These are phyloP conservation scores for Rhadinocentrus ornatus DNA, from an alignment of 2,797 vertebrate species.

Conservation along the genomic window DNA sequence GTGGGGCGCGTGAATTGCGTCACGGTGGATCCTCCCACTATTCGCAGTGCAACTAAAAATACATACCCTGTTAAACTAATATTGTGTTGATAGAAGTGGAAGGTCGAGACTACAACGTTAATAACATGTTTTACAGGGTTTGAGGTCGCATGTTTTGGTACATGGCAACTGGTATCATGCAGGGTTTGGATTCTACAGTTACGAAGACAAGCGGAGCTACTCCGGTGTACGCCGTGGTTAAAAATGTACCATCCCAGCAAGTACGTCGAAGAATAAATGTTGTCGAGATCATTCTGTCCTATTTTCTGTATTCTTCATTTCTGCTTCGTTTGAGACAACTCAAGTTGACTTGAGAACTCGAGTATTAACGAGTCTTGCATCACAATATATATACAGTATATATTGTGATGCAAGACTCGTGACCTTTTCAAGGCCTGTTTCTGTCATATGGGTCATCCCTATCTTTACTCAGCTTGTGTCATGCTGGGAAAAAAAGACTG, in stretches of 20 bases:
- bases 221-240: fast-evolving
- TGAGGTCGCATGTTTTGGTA: fast-evolving
- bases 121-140: slow-evolving; percentile 8
- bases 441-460: no score
- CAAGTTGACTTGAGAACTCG: background rate
- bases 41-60: background rate
- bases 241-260: slow-evolving; percentile 19
- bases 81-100: background rate
- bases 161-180: background rate
- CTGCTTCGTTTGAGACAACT: background rate
- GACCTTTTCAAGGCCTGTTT: no score
- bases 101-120: fast-evolving
- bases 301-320: background rate
- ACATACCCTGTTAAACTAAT: background rate
- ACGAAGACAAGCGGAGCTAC: no score
- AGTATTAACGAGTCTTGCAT: no score
- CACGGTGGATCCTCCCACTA: background rate
- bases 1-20: slow-evolving; percentile 22
- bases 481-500: no score
- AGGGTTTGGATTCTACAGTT: background rate
- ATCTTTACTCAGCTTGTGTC: no score
- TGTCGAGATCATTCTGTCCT: fast-evolving
- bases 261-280: slow-evolving; percentile 7
- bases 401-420: no score
- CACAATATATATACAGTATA: no score